Conservation (phyloP, 2,797 vertebrate genomes). For the Sebastes reedi region DNA sequence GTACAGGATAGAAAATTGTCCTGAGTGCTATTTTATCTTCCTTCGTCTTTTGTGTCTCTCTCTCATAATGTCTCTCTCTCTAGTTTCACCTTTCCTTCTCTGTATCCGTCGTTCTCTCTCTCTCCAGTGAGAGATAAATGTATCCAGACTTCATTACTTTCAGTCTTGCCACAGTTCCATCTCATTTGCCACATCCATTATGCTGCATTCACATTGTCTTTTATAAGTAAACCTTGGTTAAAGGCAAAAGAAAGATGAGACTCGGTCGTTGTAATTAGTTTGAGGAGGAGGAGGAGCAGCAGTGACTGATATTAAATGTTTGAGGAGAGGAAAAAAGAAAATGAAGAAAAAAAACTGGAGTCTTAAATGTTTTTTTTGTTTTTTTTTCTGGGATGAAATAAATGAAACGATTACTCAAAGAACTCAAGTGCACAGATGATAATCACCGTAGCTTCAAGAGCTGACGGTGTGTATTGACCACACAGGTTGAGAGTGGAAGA, state of each 20-base stretch:
- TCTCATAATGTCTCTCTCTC: background rate
- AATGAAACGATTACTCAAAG: background rate
- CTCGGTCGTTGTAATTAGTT: background rate
- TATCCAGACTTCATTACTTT: constrained; percentile 23
- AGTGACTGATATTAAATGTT: background rate
- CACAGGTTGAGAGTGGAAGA: background rate
- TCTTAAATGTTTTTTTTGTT: background rate
- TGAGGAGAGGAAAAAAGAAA: background rate
- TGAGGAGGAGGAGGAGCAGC: background rate
- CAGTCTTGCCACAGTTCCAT: background rate
- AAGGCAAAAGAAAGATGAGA: background rate
- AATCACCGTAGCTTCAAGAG: background rate
- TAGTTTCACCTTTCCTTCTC: background rate
- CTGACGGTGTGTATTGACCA: background rate
- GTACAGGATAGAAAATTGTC: background rate
- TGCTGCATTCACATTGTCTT: constrained; percentile 2
- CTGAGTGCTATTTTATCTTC: background rate
- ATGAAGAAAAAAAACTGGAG: background rate
- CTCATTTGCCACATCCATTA: constrained; percentile 27
- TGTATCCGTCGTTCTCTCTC: too few species aligned
- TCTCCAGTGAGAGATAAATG: background rate
- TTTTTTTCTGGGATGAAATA: background rate
- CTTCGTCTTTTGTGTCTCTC: background rate
- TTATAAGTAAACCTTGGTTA: constrained; percentile 21
- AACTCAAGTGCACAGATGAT: background rate